phyloP scores from a whole-genome alignment of 2,797 vertebrate genomes.

The Manis crassicaudata region DNA sequence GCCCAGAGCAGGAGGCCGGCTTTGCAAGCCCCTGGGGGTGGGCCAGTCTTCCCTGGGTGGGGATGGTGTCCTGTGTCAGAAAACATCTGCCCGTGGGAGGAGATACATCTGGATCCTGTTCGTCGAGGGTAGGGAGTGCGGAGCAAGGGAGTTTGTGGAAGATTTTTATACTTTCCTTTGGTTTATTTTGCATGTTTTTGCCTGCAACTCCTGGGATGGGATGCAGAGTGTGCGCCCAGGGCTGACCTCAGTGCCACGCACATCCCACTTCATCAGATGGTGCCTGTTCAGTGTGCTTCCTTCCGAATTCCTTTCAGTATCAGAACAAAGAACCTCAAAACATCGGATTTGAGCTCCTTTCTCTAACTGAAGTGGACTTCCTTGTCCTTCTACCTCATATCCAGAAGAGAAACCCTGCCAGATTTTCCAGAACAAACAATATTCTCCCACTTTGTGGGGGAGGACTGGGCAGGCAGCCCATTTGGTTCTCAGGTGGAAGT shows the following conservation, averaged over 20 bases:
- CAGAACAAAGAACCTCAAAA: conserved; percentile 19
- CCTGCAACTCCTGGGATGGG: not conserved
- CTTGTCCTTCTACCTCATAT: not conserved
- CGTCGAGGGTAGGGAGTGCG: not conserved
- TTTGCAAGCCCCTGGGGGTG: not conserved
- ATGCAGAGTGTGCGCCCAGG: not conserved
- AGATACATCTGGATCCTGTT: conserved; percentile 66
- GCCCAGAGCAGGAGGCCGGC: not conserved
- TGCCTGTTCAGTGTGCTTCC: not conserved
- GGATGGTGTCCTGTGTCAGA: conserved; percentile 7
- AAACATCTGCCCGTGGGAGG: conserved; percentile 68
- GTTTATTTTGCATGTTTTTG: conserved; percentile 6
- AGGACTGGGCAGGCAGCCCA: not conserved
- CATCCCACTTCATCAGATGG: not conserved
- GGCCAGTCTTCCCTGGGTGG: not conserved
- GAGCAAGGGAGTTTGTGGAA: conserved; percentile 31
- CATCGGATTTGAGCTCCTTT: conserved; percentile 12
- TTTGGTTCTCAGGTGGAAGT: not conserved
- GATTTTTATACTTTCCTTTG: conserved; percentile 55
- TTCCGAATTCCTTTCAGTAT: conserved; percentile 12
- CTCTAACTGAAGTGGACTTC: conserved; percentile 33
- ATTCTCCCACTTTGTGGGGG: not conserved
- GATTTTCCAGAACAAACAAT: not conserved
- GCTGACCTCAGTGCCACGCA: not conserved
- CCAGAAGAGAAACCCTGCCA: conserved; percentile 41